Evolutionary conservation across 2,113 vertebrate species (phyloP).

Genomic region (Myrmecophaga tridactyla): DNA sequence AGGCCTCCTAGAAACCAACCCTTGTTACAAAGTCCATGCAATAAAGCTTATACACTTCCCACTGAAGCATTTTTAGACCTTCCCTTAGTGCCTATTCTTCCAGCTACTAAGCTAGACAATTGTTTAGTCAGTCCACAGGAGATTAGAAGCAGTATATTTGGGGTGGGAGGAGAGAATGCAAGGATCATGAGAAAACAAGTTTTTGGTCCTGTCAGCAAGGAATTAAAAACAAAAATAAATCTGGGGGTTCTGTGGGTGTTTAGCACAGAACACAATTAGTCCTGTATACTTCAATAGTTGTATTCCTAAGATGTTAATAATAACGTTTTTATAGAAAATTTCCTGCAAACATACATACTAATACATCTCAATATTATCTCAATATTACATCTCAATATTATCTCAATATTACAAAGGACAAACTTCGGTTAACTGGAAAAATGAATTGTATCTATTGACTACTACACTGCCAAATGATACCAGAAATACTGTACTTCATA

Average conservation of each 20-base stretch:
- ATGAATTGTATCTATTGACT: background rate
- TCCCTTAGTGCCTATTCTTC: background rate
- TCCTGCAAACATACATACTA: background rate
- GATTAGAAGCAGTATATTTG: background rate
- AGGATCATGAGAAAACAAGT: background rate
- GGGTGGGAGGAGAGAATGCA: background rate
- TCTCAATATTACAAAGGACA: too few species aligned
- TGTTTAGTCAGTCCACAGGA: background rate
- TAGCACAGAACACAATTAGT: background rate
- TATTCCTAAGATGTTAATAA: background rate
- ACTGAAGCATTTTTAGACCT: background rate
- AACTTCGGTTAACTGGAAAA: slow-evolving; percentile 1
- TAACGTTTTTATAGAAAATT: background rate
- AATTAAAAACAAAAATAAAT: background rate
- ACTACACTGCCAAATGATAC: background rate
- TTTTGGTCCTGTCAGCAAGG: background rate
- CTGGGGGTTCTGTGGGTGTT: background rate
- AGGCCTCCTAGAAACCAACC: background rate
- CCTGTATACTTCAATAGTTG: background rate
- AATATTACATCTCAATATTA: too few species aligned
- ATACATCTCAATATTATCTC: background rate
- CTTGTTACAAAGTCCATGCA: background rate
- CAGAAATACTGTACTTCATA: background rate
- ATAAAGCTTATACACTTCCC: background rate
- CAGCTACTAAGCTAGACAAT: background rate